Evolutionary conservation across 35 echinoderm and acorn worm species (phyloP).

Genomic region (Lytechinus pictus): DNA sequence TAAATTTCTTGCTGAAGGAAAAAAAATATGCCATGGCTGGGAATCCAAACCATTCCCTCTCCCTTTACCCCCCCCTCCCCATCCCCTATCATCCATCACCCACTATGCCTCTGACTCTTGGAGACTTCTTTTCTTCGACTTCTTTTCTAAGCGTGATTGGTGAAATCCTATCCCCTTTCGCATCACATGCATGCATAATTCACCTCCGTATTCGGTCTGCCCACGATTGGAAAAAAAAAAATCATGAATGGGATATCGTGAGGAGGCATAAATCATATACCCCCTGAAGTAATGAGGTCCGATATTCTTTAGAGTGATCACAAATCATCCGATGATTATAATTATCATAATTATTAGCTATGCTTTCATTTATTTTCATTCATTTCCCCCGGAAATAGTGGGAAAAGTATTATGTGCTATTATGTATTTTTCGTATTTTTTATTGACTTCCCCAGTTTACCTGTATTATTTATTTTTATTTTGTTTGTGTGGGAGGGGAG

Average conservation of each 20-base stretch:
- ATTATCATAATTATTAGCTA: not conserved
- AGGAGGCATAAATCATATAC: not conserved
- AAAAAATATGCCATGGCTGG: too few relatives aligned
- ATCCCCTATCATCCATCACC: too few relatives aligned
- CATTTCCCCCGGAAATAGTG: not conserved
- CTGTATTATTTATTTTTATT: too few relatives aligned
- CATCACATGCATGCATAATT: constrained; percentile 7
- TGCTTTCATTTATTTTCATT: too few relatives aligned
- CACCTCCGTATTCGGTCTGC: not conserved
- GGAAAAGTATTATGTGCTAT: too few relatives aligned
- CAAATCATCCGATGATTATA: not conserved
- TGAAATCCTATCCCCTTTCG: not conserved
- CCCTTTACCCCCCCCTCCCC: not conserved
- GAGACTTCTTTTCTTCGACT: not conserved
- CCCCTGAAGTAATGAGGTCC: not conserved
- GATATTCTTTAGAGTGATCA: not conserved
- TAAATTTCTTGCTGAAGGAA: too few relatives aligned
- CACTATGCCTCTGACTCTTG: not conserved
- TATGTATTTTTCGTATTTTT: too few relatives aligned
- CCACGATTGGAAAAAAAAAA: not conserved
- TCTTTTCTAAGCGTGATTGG: not conserved
- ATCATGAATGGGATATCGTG: not conserved
- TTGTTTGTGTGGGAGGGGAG: too few relatives aligned
- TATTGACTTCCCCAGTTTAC: too few relatives aligned
- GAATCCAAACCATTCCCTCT: not conserved